phyloP scores from a whole-genome alignment of 2,113 vertebrate species.

The Peromyscus californicus region DNA sequence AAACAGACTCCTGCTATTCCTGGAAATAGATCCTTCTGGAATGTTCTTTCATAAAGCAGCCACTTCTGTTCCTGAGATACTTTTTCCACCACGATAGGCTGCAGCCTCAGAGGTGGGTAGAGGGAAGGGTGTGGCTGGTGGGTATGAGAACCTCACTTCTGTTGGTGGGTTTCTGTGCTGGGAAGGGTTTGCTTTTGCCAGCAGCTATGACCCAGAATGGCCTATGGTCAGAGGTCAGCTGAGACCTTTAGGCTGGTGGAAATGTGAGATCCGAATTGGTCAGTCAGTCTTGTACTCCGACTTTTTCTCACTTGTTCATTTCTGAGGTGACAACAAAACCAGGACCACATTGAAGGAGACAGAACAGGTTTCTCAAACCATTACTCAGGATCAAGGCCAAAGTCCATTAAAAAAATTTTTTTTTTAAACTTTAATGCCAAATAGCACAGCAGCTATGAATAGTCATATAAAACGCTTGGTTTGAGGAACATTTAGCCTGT shows the following conservation, averaged over 20 bases:
- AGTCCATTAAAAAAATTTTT: not conserved
- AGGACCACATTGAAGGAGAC: not conserved
- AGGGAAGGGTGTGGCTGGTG: not conserved
- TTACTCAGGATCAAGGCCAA: not conserved
- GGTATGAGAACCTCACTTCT: not conserved
- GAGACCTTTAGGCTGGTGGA: not conserved
- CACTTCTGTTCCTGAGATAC: not conserved
- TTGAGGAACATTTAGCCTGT: not conserved
- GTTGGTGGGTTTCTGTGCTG: not conserved
- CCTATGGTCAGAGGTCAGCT: not conserved
- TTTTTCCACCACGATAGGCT: not conserved
- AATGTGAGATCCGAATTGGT: not conserved
- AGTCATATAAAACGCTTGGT: accelerated
- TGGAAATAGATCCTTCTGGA: constrained; percentile 66
- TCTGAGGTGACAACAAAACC: not conserved
- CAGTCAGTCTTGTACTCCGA: not conserved
- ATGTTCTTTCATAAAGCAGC: constrained; percentile 47
- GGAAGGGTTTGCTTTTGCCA: not conserved
- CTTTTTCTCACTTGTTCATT: not conserved
- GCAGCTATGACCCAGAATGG: not conserved
- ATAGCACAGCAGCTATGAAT: not conserved
- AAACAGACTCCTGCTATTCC: not conserved
- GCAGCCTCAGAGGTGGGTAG: not conserved
- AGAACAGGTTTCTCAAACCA: not conserved
- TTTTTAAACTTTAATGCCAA: not conserved